phyloP scores from a whole-genome alignment of 2,888 invertebrate genomes.

The Embidobia sp. region DNA sequence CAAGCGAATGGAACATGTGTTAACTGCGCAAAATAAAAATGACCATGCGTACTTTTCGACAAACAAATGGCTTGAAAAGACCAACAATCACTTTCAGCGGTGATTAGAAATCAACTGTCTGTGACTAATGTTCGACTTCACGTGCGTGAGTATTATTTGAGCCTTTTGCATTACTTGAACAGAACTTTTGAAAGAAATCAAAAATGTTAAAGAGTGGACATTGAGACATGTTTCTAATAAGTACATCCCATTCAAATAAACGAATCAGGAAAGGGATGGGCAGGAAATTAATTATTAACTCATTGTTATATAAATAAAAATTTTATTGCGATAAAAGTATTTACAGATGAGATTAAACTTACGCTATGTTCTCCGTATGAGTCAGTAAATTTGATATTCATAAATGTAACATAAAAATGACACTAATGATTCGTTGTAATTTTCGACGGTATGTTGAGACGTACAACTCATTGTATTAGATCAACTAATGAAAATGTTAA shows the following conservation, averaged over 20 bases:
- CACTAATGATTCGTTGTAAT: no score
- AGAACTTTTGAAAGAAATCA: conserved; percentile 3
- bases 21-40: conserved; percentile 34
- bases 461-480: no score
- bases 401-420: no score
- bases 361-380: no score
- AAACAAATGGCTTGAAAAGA: conserved; percentile 25
- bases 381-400: no score
- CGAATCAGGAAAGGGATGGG: conserved; percentile 7
- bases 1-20: conserved; percentile 32
- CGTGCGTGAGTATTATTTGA: conserved; percentile 53
- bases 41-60: conserved; percentile 34
- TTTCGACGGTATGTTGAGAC: no score
- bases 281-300: conserved; percentile 40
- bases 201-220: background rate
- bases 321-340: conserved; percentile 49
- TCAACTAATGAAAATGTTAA: background rate
- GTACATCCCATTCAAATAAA: background rate
- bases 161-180: conserved; percentile 35
- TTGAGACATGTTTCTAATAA: background rate
- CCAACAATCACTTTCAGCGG: background rate
- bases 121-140: background rate
- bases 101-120: background rate
- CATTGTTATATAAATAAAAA: conserved; percentile 42
- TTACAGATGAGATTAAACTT: conserved; percentile 22